Percentiles rank a stretch among this genome's conserved stretches.
Evolutionary conservation across 64 coral and sea anemone genomes (phyloP).

Genomic region (Platygyra sinensis): DNA sequence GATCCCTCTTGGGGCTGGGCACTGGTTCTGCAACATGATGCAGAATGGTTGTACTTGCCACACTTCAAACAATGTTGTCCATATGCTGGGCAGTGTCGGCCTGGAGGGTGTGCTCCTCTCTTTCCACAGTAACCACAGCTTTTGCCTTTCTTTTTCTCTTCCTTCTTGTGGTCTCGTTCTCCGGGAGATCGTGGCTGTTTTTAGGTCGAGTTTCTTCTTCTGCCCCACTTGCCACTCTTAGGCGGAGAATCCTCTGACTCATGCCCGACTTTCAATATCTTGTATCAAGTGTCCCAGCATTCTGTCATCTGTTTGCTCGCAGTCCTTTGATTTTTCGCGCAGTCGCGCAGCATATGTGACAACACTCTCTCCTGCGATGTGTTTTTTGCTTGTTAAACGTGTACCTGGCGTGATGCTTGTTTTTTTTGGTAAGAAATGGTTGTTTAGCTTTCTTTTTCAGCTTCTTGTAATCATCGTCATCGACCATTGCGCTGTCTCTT

Average conservation of each 20-base stretch:
- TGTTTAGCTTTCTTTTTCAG: conserved; percentile 56
- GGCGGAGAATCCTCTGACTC: neutral
- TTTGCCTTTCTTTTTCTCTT: conserved; percentile 33
- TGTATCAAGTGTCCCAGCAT: conserved; percentile 68
- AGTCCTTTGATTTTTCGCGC: conserved; percentile 16
- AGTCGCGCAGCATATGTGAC: conserved; percentile 9
- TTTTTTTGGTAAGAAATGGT: conserved; percentile 31
- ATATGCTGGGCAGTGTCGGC: conserved; percentile 47
- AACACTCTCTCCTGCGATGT: conserved; percentile 12
- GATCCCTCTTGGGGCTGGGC: too few relatives aligned
- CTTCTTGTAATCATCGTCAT: conserved; percentile 52
- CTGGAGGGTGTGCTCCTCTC: conserved; percentile 53
- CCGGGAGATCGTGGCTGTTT: neutral
- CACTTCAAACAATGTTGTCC: too few relatives aligned
- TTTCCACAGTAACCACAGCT: conserved; percentile 68
- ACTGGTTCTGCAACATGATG: too few relatives aligned
- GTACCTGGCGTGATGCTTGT: conserved; percentile 47
- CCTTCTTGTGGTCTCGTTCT: conserved; percentile 4
- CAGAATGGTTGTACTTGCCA: too few relatives aligned
- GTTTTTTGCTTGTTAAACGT: neutral
- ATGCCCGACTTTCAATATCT: conserved; percentile 43
- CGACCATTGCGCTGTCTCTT: conserved; percentile 3
- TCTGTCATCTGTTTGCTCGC: conserved; percentile 37
- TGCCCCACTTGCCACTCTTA: neutral
- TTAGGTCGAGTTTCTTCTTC: neutral